phyloP scores from a whole-genome alignment of 35 echinoderm and acorn worm genomes.

The Heliocidaris erythrogramma region DNA sequence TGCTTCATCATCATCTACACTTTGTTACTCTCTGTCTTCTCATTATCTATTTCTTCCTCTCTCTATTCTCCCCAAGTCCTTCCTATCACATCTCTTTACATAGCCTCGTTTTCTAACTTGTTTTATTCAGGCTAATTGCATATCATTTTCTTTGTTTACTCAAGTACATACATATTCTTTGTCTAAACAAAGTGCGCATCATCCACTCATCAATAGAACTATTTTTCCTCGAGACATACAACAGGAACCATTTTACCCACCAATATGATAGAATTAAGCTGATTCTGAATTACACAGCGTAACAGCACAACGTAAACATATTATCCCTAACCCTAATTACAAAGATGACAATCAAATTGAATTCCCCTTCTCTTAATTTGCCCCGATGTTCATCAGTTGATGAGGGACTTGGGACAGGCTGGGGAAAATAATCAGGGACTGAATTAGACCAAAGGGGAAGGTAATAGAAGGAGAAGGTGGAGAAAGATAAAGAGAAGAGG shows the following conservation, averaged over 20 bases:
- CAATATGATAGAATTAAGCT: background rate
- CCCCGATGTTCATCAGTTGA: background rate
- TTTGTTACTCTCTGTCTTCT: background rate
- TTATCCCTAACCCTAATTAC: slow-evolving; percentile 21
- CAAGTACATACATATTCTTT: background rate
- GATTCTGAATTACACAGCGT: background rate
- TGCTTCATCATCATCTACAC: background rate
- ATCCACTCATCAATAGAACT: background rate
- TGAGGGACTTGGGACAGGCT: background rate
- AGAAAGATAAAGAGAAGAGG: no score
- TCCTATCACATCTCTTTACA: background rate
- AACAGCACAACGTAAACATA: background rate
- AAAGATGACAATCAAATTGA: slow-evolving; percentile 14
- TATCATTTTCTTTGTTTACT: background rate
- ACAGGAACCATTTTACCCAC: background rate
- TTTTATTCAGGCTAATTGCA: background rate
- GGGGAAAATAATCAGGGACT: no score
- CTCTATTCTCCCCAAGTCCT: no score
- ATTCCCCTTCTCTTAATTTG: background rate
- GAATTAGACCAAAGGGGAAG: no score
- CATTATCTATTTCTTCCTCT: background rate
- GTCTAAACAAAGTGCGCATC: background rate
- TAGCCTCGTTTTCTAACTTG: background rate
- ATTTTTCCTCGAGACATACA: background rate
- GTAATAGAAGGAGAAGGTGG: no score